A percentile compares a stretch with the other conserved stretches of the same genome.
Conservation (phyloP, 2,888 invertebrate species). For the Uropetala carovei region DNA sequence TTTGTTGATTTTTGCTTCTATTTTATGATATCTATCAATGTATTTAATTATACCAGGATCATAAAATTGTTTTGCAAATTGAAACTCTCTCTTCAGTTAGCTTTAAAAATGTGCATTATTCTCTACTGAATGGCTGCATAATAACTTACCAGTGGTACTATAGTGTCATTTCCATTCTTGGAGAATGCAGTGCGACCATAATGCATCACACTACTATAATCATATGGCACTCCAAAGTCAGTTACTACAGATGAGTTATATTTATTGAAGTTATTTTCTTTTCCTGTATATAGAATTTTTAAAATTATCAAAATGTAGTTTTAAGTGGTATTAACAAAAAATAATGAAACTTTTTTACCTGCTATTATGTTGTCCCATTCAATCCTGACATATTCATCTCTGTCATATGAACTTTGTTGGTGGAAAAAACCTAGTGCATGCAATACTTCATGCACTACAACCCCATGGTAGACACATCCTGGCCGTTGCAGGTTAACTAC, state of each 20-base stretch:
- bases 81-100: no score
- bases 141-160: conserved; percentile 73
- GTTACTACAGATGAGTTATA: conserved; percentile 74
- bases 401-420: conserved; percentile 87
- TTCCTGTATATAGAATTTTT: conserved; percentile 71
- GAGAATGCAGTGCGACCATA: conserved; percentile 77
- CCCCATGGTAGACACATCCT: conserved; percentile 78
- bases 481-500: conserved; percentile 76
- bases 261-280: conserved; percentile 76
- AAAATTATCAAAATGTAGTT: not conserved
- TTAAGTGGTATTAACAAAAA: not conserved
- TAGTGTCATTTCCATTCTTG: conserved; percentile 75
- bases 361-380: conserved; percentile 83
- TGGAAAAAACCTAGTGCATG: conserved; percentile 90
- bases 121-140: no score
- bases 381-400: conserved; percentile 86
- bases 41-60: no score
- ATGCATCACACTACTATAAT: conserved; percentile 78
- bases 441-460: conserved; percentile 86
- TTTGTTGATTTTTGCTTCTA: no score
- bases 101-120: no score
- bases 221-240: conserved; percentile 75
- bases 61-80: no score
- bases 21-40: no score
- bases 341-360: conserved; percentile 74